A percentile compares a stretch with the other conserved stretches of the same genome.
These are phyloP conservation scores for Lemur catta DNA, from an alignment of 2,797 vertebrate genomes.

Conservation along the genomic window DNA sequence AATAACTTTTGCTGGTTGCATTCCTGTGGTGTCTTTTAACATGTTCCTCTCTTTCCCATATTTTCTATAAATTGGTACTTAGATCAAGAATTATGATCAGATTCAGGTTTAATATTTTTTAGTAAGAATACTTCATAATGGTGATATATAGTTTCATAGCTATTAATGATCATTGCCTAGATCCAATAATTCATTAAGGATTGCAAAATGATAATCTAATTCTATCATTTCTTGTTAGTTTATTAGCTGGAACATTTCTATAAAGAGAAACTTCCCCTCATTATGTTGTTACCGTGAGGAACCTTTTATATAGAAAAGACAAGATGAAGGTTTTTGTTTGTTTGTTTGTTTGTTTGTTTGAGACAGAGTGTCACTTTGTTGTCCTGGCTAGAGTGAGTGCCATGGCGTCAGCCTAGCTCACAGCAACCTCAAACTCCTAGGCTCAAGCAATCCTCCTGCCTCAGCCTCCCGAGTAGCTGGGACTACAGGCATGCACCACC, in stretches of 20 bases:
- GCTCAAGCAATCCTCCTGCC: too few species aligned
- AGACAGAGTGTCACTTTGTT: too few species aligned
- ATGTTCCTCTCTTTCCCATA: background rate
- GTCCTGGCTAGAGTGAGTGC: too few species aligned
- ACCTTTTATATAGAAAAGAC: background rate
- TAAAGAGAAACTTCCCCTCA: background rate
- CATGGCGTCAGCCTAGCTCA: too few species aligned
- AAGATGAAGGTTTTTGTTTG: background rate
- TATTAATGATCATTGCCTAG: background rate
- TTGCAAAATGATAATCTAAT: background rate
- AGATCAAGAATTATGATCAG: background rate
- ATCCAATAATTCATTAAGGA: background rate
- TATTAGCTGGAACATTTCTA: background rate
- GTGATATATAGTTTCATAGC: background rate
- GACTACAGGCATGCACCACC: too few species aligned
- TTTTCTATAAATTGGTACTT: background rate
- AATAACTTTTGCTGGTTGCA: background rate
- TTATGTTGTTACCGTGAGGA: background rate
- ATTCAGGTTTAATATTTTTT: background rate
- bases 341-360: too few species aligned
- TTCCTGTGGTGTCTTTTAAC: background rate
- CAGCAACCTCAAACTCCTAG: too few species aligned
- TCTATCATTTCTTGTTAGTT: background rate
- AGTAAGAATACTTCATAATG: background rate
- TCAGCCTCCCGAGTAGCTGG: too few species aligned